Evolutionary conservation across 2,888 invertebrate genomes (phyloP).

Genomic region (Caradrina kadenii): DNA sequence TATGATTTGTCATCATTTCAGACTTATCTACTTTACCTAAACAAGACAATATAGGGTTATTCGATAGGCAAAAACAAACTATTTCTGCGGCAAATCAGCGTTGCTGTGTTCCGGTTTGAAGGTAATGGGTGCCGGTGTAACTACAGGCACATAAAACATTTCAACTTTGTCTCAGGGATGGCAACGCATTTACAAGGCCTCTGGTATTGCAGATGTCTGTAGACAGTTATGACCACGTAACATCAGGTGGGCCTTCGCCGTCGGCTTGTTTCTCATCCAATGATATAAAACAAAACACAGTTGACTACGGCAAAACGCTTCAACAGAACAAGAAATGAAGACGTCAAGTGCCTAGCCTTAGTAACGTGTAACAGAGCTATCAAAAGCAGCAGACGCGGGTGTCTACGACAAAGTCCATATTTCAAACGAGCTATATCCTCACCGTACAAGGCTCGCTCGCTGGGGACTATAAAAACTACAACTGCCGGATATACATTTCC

Average conservation of each 20-base stretch:
- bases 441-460: slow-evolving; percentile 22
- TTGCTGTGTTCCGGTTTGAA: no score
- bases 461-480: slow-evolving; percentile 46
- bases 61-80: not conserved
- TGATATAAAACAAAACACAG: not conserved
- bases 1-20: no score
- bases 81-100: no score
- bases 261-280: no score
- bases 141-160: no score
- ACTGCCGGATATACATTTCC: slow-evolving; percentile 72
- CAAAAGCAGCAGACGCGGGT: slow-evolving; percentile 42
- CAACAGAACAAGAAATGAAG: slow-evolving; percentile 30
- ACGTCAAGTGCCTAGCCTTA: slow-evolving; percentile 4
- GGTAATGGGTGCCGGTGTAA: no score
- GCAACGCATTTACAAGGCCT: no score
- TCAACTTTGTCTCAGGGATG: no score
- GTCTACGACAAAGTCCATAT: slow-evolving; percentile 27
- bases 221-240: no score
- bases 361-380: slow-evolving; percentile 34
- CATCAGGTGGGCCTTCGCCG: no score
- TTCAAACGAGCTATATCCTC: slow-evolving; percentile 41
- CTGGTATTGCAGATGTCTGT: no score
- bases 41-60: not conserved
- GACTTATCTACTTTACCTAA: no score
- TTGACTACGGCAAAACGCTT: not conserved